Base-by-base conservation (phyloP, 2,797 vertebrate genomes). In the Peromyscus aztecus region DNA sequence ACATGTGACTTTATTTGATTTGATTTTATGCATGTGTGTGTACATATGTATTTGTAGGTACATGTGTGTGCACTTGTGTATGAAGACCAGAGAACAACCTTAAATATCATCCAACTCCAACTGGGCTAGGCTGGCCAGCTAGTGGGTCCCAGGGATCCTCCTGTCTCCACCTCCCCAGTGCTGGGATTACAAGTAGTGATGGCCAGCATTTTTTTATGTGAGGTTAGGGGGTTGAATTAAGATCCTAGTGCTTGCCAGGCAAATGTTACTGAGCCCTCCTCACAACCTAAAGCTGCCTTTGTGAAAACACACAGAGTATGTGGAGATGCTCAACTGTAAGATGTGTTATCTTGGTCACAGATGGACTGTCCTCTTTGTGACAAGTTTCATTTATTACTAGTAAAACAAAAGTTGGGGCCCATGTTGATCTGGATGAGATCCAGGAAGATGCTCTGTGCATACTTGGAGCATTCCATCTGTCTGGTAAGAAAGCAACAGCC, bases 291-390 rank as follows among this genome's bases (percentile, higher is more conserved):
- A 67, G 82, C 17, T 34, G 29, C 29, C 63, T 90, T 6, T 95
- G 96, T 93, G 95, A 75, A 97, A 87, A 82, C 78, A 97, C 69
- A 65, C 67, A 90, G 21, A 85, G 69, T 71, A 97, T 88, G 37
- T 43, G 81, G 43, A 98, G 76, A 94, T 85, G 83, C 49, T 97
- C 94, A 97, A 91, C 92, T 97, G 91, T 96, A 76, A 71, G 90
- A 93, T 89, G 88, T 96, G 90, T 96, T 97, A 27, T 81, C 43
- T 63, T 92, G 89, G 85, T 83, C 95, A 93, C 94, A 92, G 82
- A 94, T 95, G 94, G 95, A 34, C 52, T 90, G 63, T 43, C 83
- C 52, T 96, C 97, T 92, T 93, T 40, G 67, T 96, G 87, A 67
- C 80, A 17, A 83, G 13, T 67, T 90, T 83, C 78, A 76, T 94